Evolutionary conservation across 2,113 vertebrate genomes (phyloP), one percentile per base, ranked within the genome.

Genomic region (Microtus oregoni): DNA sequence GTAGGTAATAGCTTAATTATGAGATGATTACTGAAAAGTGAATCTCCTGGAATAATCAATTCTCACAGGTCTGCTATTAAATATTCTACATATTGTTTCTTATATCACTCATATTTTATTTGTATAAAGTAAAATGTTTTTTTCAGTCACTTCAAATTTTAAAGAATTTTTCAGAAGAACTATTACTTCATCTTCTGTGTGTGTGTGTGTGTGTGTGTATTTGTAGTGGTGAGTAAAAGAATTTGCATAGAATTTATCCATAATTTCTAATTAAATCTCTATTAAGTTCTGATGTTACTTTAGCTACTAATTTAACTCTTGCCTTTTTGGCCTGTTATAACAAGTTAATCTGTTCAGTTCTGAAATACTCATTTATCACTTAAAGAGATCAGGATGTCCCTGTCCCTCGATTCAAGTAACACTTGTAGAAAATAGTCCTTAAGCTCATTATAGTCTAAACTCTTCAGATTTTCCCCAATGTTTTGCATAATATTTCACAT

Each of bases 351-450:
- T 88, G 15, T 41, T 32, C 38, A 86, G 1, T 82, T 76, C 32
- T 13, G 22, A 65, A 89, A 85, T 70, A 88, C 19, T 30, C 30
- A 86, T 78, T 94, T 90, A 5, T 47, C 65, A 68, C 35, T 70
- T 70, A 89, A 75, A 95, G 28, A 30, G 12, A 85, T 78, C 35
- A 55, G 10, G 3, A 9, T 52, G 55, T 89, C 86, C 14, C 28
- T 50, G 30, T 93, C 17, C 28, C n/a, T 91, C 35, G 81, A 38
- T 28, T 94, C 55, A 93, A 79, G 88, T 93, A 88, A 83, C 47
- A 52, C 28, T 88, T 75, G 72, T 52, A 68, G 72, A 91, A 55
- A 88, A 26, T 44, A 85, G 88, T 89, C 24, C 55, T 81, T 88
- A 85, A 7, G 14, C 28, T 94, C 68, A 83, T 92, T 58, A 78